Evolutionary conservation across 2,888 invertebrate genomes (phyloP).

Genomic region (Cantharis lateralis): DNA sequence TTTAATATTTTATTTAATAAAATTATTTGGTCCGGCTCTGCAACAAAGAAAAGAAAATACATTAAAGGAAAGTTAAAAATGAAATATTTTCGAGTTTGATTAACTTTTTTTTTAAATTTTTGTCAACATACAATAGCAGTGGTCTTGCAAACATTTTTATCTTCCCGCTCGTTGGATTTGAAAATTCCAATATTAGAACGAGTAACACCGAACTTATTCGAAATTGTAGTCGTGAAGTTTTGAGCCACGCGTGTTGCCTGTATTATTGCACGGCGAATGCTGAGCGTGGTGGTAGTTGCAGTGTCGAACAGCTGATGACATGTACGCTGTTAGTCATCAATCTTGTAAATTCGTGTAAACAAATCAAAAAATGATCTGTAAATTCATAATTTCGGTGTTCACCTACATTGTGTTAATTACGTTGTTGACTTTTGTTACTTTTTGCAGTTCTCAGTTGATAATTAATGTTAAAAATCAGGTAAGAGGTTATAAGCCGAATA

Average conservation of each 20-base stretch:
- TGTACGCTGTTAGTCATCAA: constrained; percentile 36
- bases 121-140: no score
- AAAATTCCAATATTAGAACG: background rate
- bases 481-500: constrained; percentile 22
- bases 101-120: no score
- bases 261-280: background rate
- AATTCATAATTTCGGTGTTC: constrained; percentile 6
- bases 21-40: no score
- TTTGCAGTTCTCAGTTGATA: constrained; percentile 46
- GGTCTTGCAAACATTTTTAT: background rate
- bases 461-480: constrained; percentile 55
- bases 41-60: no score
- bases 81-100: no score
- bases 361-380: constrained; percentile 23
- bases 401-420: constrained; percentile 31
- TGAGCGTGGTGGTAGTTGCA: constrained; percentile 9
- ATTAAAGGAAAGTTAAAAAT: no score
- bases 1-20: no score
- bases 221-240: background rate
- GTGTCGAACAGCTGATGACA: constrained; percentile 37
- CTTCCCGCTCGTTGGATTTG: background rate
- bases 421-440: constrained; percentile 37
- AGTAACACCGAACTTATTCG: background rate
- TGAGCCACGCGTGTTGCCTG: constrained; percentile 15
- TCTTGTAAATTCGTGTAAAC: constrained; percentile 23